Conservation (phyloP, 2,113 vertebrate species). For the Xerus inauris region DNA sequence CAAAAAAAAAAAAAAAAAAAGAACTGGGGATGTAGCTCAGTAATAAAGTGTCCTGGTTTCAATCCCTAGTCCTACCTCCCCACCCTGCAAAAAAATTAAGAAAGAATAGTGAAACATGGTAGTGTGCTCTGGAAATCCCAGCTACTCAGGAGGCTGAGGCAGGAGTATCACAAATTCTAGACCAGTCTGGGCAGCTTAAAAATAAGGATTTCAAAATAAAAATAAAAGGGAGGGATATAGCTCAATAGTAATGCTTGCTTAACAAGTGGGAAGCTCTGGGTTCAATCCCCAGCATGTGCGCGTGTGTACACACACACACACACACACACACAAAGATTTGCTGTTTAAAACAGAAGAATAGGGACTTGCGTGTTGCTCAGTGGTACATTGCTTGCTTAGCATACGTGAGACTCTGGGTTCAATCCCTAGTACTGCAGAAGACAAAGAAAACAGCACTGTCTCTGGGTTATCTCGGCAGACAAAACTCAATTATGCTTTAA, state of each 20-base stretch:
- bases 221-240: too few relatives aligned
- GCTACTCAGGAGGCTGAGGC: neutral
- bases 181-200: too few relatives aligned
- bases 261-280: too few relatives aligned
- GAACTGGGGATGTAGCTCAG: too few relatives aligned
- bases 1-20: too few relatives aligned
- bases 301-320: too few relatives aligned
- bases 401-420: neutral
- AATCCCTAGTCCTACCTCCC: too few relatives aligned
- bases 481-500: conserved; percentile 21
- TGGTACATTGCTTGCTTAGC: neutral
- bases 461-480: neutral
- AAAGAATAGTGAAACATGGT: neutral
- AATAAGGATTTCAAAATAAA: too few relatives aligned
- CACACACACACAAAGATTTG: neutral
- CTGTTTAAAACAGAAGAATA: neutral
- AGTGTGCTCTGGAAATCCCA: neutral
- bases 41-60: too few relatives aligned
- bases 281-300: too few relatives aligned
- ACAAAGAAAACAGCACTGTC: neutral
- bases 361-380: neutral
- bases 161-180: too few relatives aligned
- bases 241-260: neutral
- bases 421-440: neutral
- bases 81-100: neutral